A percentile compares a stretch with the other conserved stretches of the same genome.
Evolutionary conservation across 2,888 invertebrate species (phyloP).

Genomic region (Philaethria dido): DNA sequence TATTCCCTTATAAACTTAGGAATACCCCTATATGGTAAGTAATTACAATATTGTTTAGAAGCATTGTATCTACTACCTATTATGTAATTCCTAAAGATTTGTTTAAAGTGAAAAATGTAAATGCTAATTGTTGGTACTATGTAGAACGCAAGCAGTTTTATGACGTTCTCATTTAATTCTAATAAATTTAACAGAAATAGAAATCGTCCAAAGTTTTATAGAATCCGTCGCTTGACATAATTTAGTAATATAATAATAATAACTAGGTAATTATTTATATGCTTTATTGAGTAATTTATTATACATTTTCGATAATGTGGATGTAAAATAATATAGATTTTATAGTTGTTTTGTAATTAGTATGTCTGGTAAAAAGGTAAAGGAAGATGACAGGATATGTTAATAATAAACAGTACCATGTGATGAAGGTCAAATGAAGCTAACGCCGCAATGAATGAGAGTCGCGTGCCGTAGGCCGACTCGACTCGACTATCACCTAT

Average conservation of each 20-base stretch:
- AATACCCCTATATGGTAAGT: neutral
- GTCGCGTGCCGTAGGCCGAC: conserved; percentile 61
- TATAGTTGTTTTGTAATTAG: neutral
- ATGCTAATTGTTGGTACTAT: neutral
- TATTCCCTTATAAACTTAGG: neutral
- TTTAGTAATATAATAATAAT: neutral
- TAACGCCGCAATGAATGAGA: conserved; percentile 70
- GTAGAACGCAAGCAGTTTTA: neutral
- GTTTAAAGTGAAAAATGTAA: neutral
- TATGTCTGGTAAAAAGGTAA: conserved; percentile 33
- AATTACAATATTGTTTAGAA: no score
- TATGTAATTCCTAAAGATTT: neutral
- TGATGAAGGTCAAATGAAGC: conserved; percentile 65
- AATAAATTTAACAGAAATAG: no score
- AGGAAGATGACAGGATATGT: conserved; percentile 58
- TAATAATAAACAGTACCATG: conserved; percentile 62
- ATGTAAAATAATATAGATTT: neutral
- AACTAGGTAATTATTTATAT: neutral
- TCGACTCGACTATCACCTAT: conserved; percentile 64
- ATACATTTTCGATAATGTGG: neutral
- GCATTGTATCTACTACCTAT: neutral
- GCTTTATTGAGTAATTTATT: neutral
- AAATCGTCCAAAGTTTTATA: neutral
- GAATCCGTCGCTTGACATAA: neutral
- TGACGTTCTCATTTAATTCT: neutral